A percentile compares a stretch with the other conserved stretches of the same genome.
phyloP scores from a whole-genome alignment of 2,797 vertebrate genomes.

The Falco peregrinus region DNA sequence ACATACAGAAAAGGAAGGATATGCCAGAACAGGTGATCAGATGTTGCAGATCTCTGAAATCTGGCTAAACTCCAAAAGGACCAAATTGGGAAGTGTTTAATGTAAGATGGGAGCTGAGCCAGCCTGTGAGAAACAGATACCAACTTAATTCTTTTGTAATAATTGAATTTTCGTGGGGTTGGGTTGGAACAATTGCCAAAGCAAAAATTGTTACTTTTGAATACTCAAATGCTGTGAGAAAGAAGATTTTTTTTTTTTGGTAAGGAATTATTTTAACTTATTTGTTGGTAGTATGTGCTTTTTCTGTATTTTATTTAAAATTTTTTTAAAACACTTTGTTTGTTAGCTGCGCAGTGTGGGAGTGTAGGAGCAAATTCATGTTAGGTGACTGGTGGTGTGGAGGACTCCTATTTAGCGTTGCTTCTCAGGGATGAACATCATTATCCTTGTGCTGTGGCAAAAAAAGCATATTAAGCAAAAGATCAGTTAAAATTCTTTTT shows the following conservation, averaged over 20 bases:
- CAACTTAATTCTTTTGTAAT: not conserved
- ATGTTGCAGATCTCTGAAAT: not conserved
- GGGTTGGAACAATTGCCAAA: not conserved
- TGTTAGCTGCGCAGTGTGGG: not conserved
- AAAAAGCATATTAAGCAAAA: not conserved
- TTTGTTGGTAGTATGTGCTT: not conserved
- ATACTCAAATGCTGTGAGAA: not conserved
- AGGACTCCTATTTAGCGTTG: accelerated
- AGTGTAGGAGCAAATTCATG: not conserved
- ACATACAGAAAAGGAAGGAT: not conserved
- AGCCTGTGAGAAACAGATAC: not conserved
- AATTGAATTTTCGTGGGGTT: not conserved
- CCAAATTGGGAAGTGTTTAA: not conserved
- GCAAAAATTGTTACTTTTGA: not conserved
- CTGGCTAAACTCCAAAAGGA: not conserved
- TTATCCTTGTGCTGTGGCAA: not conserved
- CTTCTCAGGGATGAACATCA: not conserved
- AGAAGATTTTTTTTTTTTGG: not conserved
- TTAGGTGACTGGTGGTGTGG: not conserved
- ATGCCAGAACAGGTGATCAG: not conserved
- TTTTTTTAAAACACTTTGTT: not conserved
- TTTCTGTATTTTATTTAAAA: not conserved
- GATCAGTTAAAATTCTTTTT: not conserved
- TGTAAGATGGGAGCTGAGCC: conserved; percentile 5
- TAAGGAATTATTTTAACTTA: not conserved